Evolutionary conservation across 2,113 vertebrate genomes (phyloP).

Genomic region (Lagopus leucura): DNA sequence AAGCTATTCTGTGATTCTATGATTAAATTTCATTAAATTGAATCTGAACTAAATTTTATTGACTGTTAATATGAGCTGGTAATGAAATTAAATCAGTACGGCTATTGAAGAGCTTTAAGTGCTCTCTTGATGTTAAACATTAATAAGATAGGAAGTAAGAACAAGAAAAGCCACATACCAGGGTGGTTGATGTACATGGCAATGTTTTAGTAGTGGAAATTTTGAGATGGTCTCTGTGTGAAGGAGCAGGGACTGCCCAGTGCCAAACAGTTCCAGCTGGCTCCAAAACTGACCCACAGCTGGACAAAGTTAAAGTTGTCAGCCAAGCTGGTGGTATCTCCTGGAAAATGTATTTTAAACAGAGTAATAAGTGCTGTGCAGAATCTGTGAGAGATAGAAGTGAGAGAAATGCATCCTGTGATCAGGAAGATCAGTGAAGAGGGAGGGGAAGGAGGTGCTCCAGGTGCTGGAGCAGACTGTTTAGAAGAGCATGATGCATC

Average conservation of each 20-base stretch:
- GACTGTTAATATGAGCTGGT: neutral
- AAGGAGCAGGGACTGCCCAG: too few species aligned
- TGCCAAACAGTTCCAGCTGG: too few species aligned
- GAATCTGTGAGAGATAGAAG: neutral
- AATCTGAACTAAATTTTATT: neutral
- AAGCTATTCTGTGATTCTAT: neutral
- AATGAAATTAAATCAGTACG: neutral
- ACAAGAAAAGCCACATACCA: neutral
- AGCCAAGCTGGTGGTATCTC: too few species aligned
- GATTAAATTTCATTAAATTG: neutral
- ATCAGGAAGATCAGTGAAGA: neutral
- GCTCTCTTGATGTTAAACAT: accelerated
- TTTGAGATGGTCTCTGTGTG: too few species aligned
- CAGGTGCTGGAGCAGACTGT: neutral
- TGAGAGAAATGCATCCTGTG: neutral
- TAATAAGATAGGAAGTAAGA: neutral
- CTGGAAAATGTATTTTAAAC: neutral
- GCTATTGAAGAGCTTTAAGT: neutral
- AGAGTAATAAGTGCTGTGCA: neutral
- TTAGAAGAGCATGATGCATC: too few species aligned
- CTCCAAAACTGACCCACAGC: too few species aligned
- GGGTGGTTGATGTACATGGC: too few species aligned
- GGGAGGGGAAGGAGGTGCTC: neutral
- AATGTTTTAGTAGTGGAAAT: neutral
- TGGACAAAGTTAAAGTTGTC: too few species aligned